Conservation (phyloP, 2,888 invertebrate genomes). For the Urechis unicinctus region DNA sequence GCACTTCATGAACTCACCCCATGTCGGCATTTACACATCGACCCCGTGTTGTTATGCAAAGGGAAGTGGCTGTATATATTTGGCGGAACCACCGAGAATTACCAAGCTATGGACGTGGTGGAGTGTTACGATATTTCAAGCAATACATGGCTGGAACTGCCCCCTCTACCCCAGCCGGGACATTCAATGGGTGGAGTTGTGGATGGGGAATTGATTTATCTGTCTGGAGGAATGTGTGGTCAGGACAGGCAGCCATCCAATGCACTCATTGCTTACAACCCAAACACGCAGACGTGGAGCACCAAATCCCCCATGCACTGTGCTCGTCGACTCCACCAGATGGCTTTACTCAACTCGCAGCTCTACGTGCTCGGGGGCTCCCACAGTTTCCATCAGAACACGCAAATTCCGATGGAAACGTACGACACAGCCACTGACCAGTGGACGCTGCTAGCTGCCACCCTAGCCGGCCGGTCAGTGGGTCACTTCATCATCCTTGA, state of each 20-base stretch:
- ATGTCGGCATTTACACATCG: conserved; percentile 38
- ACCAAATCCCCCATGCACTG: conserved; percentile 40
- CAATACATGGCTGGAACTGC: conserved; percentile 43
- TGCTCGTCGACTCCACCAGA: conserved; percentile 45
- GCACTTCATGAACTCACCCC: conserved; percentile 40
- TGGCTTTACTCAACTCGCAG: conserved; percentile 32
- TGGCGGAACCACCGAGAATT: conserved; percentile 43
- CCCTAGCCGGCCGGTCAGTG: conserved; percentile 45
- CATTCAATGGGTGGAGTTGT: conserved; percentile 41
- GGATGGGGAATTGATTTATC: conserved; percentile 34
- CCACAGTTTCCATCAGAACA: conserved; percentile 39
- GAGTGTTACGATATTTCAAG: conserved; percentile 41
- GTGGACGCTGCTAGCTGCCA: conserved; percentile 45
- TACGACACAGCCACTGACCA: conserved; percentile 37
- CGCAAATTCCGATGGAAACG: conserved; percentile 45
- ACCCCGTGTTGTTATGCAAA: conserved; percentile 40
- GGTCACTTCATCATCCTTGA: conserved; percentile 44
- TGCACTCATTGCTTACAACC: conserved; percentile 36
- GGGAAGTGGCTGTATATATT: conserved; percentile 37
- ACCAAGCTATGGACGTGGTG: conserved; percentile 41
- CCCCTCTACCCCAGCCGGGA: conserved; percentile 36
- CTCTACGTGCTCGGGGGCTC: conserved; percentile 43
- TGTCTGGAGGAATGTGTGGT: conserved; percentile 42
- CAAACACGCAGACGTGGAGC: conserved; percentile 33
- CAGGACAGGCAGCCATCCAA: conserved; percentile 38